These are phyloP conservation scores for Polydesmus complanatus DNA, from an alignment of 2,888 invertebrate species.

Conservation along the genomic window DNA sequence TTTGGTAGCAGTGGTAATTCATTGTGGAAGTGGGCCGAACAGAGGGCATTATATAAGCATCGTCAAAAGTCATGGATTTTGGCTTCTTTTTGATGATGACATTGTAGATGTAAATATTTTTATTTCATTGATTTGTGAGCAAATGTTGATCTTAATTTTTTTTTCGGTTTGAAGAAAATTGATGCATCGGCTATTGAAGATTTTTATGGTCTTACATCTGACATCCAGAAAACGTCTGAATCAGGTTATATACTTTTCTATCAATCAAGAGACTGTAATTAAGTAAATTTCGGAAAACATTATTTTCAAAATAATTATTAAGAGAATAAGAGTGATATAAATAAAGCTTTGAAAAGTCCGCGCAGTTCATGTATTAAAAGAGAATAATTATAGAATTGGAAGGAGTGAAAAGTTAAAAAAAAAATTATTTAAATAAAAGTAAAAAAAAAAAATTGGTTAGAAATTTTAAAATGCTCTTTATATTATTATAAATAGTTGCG, in stretches of 20 bases:
- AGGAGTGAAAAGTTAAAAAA: too few relatives aligned
- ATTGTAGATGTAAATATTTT: constrained; percentile 85
- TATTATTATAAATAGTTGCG: not conserved
- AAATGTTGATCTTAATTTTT: constrained; percentile 20
- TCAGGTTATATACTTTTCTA: constrained; percentile 99
- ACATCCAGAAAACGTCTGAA: constrained; percentile 97
- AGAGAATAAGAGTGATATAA: not conserved
- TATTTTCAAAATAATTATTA: not conserved
- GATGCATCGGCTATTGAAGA: constrained; percentile 98
- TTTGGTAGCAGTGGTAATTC: constrained; percentile 96
- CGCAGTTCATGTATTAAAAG: not conserved
- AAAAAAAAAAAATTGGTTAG: not conserved
- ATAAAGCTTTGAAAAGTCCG: not conserved
- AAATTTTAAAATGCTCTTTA: not conserved
- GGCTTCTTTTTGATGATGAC: constrained; percentile 99
- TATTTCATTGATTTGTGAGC: not conserved
- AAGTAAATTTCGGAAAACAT: not conserved
- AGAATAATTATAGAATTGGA: too few relatives aligned
- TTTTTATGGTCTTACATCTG: constrained; percentile 96
- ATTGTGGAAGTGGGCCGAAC: constrained; percentile 98
- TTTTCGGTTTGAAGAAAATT: constrained; percentile 65
- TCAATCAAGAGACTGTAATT: constrained; percentile 60
- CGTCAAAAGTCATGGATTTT: constrained; percentile 97
- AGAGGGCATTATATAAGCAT: constrained; percentile 99
- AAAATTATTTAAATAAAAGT: too few relatives aligned